Evolutionary conservation across 2,888 invertebrate genomes (phyloP).

Genomic region (Omphaloscelis lunosa): DNA sequence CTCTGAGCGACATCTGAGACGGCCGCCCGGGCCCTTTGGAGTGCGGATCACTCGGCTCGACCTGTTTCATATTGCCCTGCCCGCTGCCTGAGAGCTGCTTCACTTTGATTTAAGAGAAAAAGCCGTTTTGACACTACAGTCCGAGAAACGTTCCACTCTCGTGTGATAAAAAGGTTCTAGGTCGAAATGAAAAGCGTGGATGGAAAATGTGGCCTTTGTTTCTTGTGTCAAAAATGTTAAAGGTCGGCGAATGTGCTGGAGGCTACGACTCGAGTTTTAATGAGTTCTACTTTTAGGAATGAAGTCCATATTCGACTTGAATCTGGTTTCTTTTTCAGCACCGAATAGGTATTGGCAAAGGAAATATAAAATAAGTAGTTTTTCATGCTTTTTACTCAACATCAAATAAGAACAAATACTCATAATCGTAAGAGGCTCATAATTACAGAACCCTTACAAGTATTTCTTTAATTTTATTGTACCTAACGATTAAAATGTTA

Average conservation of each 20-base stretch:
- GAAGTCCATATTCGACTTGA: slow-evolving; percentile 18
- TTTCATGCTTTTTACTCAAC: not conserved
- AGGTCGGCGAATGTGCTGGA: slow-evolving; percentile 54
- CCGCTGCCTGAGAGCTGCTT: slow-evolving; percentile 86
- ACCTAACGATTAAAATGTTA: not conserved
- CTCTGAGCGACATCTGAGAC: slow-evolving; percentile 89
- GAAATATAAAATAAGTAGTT: not conserved
- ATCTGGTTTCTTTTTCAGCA: slow-evolving; percentile 15
- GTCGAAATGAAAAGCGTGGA: slow-evolving; percentile 72
- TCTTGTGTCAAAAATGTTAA: slow-evolving; percentile 56
- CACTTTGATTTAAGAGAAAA: slow-evolving; percentile 90
- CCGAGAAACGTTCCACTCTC: slow-evolving; percentile 74
- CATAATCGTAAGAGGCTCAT: too few relatives aligned
- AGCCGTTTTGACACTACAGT: slow-evolving; percentile 84
- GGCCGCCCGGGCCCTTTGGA: slow-evolving; percentile 87
- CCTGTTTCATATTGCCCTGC: slow-evolving; percentile 90
- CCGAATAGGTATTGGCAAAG: not conserved
- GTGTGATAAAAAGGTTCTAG: slow-evolving; percentile 74
- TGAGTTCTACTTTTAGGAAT: slow-evolving; percentile 51
- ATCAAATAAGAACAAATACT: not conserved
- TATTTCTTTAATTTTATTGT: not conserved
- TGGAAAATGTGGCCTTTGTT: slow-evolving; percentile 65
- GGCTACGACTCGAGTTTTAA: slow-evolving; percentile 55
- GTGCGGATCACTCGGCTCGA: slow-evolving; percentile 86
- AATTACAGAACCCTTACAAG: not conserved